Evolutionary conservation across 2,797 vertebrate species (phyloP).

Genomic region (Odontamblyopus rebecca): DNA sequence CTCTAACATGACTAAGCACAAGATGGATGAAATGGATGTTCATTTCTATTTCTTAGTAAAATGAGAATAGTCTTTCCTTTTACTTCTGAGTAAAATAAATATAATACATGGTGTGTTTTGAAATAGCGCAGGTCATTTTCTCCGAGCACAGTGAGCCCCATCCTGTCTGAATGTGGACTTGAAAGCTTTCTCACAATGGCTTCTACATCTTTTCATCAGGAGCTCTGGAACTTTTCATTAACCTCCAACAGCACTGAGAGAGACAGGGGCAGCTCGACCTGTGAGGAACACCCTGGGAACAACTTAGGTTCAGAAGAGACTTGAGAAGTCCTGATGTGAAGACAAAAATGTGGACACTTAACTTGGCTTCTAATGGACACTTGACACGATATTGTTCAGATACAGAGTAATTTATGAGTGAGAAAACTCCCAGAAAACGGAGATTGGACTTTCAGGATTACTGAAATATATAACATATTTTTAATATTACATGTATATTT

Average conservation of each 20-base stretch:
- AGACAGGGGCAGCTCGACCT: constrained; percentile 61
- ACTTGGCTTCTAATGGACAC: constrained; percentile 13
- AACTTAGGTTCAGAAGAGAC: constrained; percentile 37
- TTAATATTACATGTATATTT: too few species aligned
- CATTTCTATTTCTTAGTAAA: not conserved
- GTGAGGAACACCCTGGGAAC: constrained; percentile 57
- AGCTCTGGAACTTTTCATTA: constrained; percentile 58
- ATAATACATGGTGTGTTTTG: constrained; percentile 6
- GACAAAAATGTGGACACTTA: constrained; percentile 39
- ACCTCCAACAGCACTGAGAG: constrained; percentile 55
- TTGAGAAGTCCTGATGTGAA: constrained; percentile 30
- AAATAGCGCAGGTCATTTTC: constrained; percentile 37
- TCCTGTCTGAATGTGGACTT: constrained; percentile 36
- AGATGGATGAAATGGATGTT: not conserved
- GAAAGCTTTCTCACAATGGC: constrained; percentile 30
- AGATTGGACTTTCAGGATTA: constrained; percentile 71
- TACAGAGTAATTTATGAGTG: not conserved
- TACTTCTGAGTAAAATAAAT: not conserved
- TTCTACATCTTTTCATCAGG: constrained; percentile 64
- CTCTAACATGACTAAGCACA: not conserved
- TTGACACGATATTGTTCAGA: constrained; percentile 2
- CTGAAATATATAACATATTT: not conserved
- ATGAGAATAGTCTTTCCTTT: not conserved
- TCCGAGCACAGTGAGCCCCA: constrained; percentile 41
- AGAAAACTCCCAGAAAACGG: constrained; percentile 47